Evolutionary conservation across 2,797 vertebrate species (phyloP), one percentile per base, ranked within the genome.

Genomic region (Pseudomugil gertrudae): DNA sequence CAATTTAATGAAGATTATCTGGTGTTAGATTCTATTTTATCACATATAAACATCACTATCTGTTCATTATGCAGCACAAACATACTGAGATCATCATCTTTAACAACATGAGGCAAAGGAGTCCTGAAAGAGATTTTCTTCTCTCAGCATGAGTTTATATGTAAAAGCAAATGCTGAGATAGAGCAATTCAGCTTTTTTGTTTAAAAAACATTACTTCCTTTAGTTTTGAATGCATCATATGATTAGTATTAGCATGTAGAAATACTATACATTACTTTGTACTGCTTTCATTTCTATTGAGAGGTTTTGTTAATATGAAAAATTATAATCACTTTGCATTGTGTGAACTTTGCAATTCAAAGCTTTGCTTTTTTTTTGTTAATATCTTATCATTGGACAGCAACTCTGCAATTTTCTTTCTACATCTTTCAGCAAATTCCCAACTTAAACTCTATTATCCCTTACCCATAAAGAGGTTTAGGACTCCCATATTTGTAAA

Each of bases 251-350:
- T 40, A 69, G 32, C 55, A 50, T 50, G 68, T 77, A 35, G 32
- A 68, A 29, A 50, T n/a, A 63, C 38, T 24, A 23, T 59, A 67
- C 29, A 43, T 19, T 17, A 11, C 29, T 69, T 24, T 66, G 59
- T 68, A 45, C 67, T 21, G 30, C 55, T 57, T 78, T 69, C 1
- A 53, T 63, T 80, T 69, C 29, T 26, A 60, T 60, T 56, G 51
- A 56, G 36, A 26, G 51, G 7, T 72, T 58, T 52, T 1, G 3
- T 40, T 65, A 19, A n/a, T 45, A 33, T 48, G 17, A 23, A 4
- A 3, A 36, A 59, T 29, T 55, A 40, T 32, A 56, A 45, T 47
- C 69, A 21, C 32, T 32, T 32, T 29, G 29, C 29, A 29, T 29
- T 29, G 10, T n/a, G 40, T 60, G 2, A 10, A 58, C 61, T 69